Conservation (phyloP, 2,113 vertebrate species). For the Chloebia gouldiae region DNA sequence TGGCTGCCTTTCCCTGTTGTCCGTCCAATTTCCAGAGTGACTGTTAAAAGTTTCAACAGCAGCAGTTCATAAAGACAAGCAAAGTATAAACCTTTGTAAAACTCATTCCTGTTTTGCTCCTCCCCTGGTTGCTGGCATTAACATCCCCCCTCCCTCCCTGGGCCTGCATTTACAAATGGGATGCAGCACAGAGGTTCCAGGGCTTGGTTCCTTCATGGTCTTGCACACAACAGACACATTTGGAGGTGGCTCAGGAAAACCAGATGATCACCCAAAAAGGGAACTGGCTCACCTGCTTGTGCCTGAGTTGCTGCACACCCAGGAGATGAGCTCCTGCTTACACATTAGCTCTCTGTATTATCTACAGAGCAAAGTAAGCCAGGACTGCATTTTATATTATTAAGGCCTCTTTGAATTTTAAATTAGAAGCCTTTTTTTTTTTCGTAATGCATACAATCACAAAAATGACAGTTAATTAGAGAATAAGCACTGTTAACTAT, state of each 20-base stretch:
- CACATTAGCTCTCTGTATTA: rapidly evolving
- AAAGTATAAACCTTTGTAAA: neutral
- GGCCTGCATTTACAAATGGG: rapidly evolving
- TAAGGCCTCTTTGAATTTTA: neutral
- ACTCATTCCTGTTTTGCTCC: neutral
- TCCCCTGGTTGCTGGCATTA: neutral
- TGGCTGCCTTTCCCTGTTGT: neutral
- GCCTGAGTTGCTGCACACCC: neutral
- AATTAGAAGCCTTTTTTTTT: neutral
- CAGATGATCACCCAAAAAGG: neutral
- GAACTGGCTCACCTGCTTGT: neutral
- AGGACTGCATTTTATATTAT: neutral
- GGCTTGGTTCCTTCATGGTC: neutral
- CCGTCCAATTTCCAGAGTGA: neutral
- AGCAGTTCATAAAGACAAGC: constrained; percentile 24
- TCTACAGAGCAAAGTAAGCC: neutral
- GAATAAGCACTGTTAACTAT: neutral
- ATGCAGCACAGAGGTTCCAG: neutral
- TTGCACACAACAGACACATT: neutral
- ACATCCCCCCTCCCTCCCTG: neutral
- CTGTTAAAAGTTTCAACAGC: constrained; percentile 2
- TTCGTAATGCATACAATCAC: neutral
- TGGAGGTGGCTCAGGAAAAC: neutral
- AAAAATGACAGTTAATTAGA: neutral
- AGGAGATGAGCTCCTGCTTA: neutral